A percentile compares a stretch with the other conserved stretches of the same genome.
Conservation (phyloP, 2,888 invertebrate genomes). For the Eupithecia dodoneata region DNA sequence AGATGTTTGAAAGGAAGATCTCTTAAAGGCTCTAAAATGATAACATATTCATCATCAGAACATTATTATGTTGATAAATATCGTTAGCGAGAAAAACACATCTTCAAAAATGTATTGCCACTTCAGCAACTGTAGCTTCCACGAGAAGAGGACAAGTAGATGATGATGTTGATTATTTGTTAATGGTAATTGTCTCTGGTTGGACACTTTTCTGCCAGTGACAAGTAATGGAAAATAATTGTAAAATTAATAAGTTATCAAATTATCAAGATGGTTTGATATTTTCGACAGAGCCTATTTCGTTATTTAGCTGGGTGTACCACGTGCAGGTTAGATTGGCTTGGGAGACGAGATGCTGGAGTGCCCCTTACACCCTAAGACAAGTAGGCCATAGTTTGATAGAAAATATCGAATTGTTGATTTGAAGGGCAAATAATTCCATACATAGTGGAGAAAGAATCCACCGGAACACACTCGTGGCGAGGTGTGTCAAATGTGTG, state of each 20-base stretch:
- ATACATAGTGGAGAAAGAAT: slow-evolving; percentile 56
- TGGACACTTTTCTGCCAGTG: too few species aligned
- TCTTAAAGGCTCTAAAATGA: background rate
- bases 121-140: background rate
- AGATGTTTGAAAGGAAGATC: background rate
- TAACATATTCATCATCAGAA: background rate
- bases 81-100: background rate
- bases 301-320: too few species aligned
- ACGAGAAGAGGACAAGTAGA: background rate
- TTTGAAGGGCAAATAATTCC: background rate
- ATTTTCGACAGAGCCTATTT: too few species aligned
- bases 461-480: slow-evolving; percentile 64
- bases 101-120: background rate
- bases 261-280: too few species aligned
- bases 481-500: slow-evolving; percentile 62
- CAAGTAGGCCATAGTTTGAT: background rate
- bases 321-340: too few species aligned
- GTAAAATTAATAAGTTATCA: too few species aligned
- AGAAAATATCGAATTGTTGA: background rate
- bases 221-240: too few species aligned
- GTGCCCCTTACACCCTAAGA: too few species aligned
- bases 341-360: too few species aligned
- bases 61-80: background rate
- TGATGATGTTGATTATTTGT: too few species aligned
- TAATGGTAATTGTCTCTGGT: too few species aligned